Evolutionary conservation across 92 coral and sea anemone genomes (phyloP), one percentile per base, ranked within the genome.

Genomic region (Blastomussa wellsi): DNA sequence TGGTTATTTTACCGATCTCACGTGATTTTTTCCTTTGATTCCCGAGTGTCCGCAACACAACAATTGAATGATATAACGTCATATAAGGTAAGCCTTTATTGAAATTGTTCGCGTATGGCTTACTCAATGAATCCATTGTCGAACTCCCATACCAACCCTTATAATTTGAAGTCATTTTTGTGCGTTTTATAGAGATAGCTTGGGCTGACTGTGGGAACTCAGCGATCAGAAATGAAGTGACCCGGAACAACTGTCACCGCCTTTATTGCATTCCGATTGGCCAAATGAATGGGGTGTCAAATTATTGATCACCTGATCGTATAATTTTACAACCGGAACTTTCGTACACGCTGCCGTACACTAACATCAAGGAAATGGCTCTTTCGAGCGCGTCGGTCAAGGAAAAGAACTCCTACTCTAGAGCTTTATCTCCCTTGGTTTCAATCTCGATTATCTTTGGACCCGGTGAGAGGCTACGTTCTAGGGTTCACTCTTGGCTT

Each of bases 351-450:
- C n/a, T n/a, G n/a, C n/a, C n/a, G n/a, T n/a, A n/a, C n/a, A n/a
- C n/a, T n/a, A n/a, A n/a, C n/a, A n/a, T 65, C 12, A 26, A 17
- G 31, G 33, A 5, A 8, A 89, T 89, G 92, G 42, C 89, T 36
- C 77, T 90, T 32, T 93, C 96, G 41, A 91, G 92, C 44, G 94
- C 96, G 13, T 92, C 94, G 37, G 79, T 93, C 71, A 79, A 86
- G 51, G 89, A 81, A 29, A 76, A 80, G 65, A 87, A 87, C 79
- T 85, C 94, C 9, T 93, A 91, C 70, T 86, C 94, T 38, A 76
- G 90, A 55, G 90, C 93, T 20, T 59, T 93, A 41, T 79, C 84
- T 26, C 93, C 97, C 7, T 62, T 93, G 17, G 89, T 93, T 39
- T 28, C 82, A 48, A 65, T 82, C 17, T 85, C 97, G 3, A 77